phyloP scores from a whole-genome alignment of 1,140 invertebrate genomes.

The Parasteatoda tepidariorum region DNA sequence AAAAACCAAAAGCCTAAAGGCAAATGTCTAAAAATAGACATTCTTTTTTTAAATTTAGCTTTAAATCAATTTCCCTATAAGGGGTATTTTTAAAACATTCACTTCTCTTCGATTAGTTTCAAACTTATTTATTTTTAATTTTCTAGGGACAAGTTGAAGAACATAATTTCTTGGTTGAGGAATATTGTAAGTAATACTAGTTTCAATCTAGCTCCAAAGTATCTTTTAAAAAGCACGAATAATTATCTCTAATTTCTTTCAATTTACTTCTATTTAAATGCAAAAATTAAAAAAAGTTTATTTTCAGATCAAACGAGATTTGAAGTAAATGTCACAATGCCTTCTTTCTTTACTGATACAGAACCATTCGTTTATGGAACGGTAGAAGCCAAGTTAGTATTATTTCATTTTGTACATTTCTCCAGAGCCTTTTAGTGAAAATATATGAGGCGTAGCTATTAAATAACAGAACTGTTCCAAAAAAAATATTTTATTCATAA shows the following conservation, averaged over 20 bases:
- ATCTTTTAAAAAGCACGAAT: not conserved
- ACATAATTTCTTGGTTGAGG: constrained; percentile 87
- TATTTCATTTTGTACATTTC: no score
- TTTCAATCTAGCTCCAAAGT: not conserved
- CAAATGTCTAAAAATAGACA: no score
- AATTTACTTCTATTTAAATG: not conserved
- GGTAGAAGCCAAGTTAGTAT: constrained; percentile 89
- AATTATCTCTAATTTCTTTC: not conserved
- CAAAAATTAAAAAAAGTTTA: not conserved
- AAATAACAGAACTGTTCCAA: no score
- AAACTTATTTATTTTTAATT: constrained; percentile 24
- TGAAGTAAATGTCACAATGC: constrained; percentile 94
- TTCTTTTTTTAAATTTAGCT: no score
- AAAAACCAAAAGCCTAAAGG: no score
- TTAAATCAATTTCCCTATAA: no score
- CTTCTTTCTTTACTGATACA: constrained; percentile 89
- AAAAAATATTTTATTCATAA: no score
- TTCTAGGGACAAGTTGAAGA: constrained; percentile 85
- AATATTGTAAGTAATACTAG: constrained; percentile 85
- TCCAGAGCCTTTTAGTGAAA: no score
- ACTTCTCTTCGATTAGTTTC: no score
- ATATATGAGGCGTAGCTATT: no score
- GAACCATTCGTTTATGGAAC: constrained; percentile 84
- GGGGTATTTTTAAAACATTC: no score
- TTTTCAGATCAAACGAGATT: constrained; percentile 69